Conservation (phyloP, 2,113 vertebrate species). For the Rostratula benghalensis region DNA sequence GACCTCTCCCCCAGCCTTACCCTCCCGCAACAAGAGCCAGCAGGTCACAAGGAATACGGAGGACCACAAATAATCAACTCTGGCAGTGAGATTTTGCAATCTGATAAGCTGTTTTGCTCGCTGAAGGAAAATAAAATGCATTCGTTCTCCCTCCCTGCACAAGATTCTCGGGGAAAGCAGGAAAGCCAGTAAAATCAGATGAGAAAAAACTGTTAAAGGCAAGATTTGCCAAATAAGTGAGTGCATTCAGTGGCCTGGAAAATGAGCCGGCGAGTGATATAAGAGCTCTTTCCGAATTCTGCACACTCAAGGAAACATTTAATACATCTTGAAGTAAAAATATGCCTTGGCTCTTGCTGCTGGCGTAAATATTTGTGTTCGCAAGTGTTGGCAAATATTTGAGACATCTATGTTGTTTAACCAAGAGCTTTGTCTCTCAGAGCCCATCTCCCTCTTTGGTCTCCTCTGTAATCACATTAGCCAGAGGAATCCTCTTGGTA, state of each 20-base stretch:
- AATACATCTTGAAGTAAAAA: constrained; percentile 66
- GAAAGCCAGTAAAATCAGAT: constrained; percentile 26
- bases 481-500: constrained; percentile 28
- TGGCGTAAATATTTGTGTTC: constrained; percentile 67
- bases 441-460: constrained; percentile 46
- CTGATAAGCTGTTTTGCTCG: not conserved
- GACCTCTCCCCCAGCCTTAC: not conserved
- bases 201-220: constrained; percentile 14
- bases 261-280: constrained; percentile 61
- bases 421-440: constrained; percentile 64
- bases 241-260: constrained; percentile 63
- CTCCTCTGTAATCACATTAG: constrained; percentile 57
- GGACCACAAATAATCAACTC: not conserved
- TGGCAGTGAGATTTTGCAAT: not conserved
- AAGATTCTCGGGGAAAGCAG: not conserved
- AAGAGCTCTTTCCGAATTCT: constrained; percentile 53
- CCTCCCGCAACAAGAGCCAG: fast-evolving
- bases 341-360: constrained; percentile 50
- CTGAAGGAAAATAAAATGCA: not conserved
- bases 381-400: constrained; percentile 71
- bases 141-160: not conserved
- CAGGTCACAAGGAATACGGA: not conserved
- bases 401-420: constrained; percentile 71
- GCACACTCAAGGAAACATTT: constrained; percentile 67
- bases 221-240: constrained; percentile 64